Evolutionary conservation across 2,797 vertebrate species (phyloP).

Genomic region (Macropodus opercularis): DNA sequence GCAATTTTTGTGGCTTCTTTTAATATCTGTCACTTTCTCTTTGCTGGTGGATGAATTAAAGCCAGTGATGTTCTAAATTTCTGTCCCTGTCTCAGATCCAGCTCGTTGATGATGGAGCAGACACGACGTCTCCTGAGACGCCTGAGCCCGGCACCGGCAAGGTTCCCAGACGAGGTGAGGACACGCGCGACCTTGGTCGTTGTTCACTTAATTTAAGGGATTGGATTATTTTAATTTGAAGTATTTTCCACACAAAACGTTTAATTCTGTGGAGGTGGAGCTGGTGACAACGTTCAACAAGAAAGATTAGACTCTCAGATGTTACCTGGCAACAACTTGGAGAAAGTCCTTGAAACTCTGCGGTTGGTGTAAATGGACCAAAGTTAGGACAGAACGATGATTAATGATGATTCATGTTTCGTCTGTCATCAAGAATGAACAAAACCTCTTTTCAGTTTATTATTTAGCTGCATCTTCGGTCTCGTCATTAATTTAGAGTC

Average conservation of each 20-base stretch:
- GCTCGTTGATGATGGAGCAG: slow-evolving; percentile 92
- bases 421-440: too few relatives aligned
- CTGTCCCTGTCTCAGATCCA: slow-evolving; percentile 85
- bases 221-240: too few relatives aligned
- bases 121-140: slow-evolving; percentile 94
- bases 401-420: background rate
- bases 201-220: too few relatives aligned
- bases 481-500: too few relatives aligned
- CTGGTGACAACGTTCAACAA: too few relatives aligned
- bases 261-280: too few relatives aligned
- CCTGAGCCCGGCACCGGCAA: slow-evolving; percentile 86
- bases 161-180: slow-evolving; percentile 89
- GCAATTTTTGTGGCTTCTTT: slow-evolving; percentile 1
- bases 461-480: too few relatives aligned
- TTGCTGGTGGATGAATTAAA: background rate
- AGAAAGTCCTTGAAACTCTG: background rate
- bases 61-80: background rate
- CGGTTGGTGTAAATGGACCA: too few relatives aligned
- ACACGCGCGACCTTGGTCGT: too few relatives aligned
- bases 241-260: too few relatives aligned
- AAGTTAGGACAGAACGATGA: background rate
- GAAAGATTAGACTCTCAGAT: too few relatives aligned
- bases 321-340: background rate
- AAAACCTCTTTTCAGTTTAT: too few relatives aligned
- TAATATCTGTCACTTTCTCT: background rate